These are phyloP conservation scores for Lepisosteus osseus DNA, from an alignment of 2,113 vertebrate species.

Conservation along the genomic window DNA sequence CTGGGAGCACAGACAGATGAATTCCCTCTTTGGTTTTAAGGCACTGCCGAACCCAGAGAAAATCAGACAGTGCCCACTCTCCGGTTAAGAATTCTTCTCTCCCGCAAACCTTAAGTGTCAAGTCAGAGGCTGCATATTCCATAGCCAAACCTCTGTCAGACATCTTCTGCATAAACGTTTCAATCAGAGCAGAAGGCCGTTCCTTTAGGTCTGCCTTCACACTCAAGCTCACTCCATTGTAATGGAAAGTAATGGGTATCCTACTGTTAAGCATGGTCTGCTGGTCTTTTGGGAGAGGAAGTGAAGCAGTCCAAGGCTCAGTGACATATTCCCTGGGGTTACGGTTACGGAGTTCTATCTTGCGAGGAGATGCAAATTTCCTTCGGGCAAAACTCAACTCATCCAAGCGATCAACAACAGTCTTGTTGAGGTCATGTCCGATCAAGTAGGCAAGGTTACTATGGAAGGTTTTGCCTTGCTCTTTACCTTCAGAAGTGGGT, in stretches of 20 bases:
- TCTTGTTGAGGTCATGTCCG: conserved; percentile 55
- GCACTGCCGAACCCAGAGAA: conserved; percentile 65
- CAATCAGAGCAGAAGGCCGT: conserved; percentile 44
- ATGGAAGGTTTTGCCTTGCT: conserved; percentile 40
- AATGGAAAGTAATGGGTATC: conserved; percentile 49
- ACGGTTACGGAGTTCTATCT: conserved; percentile 49
- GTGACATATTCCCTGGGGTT: conserved; percentile 49
- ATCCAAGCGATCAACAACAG: conserved; percentile 45
- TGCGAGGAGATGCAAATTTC: conserved; percentile 58
- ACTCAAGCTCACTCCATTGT: conserved; percentile 44
- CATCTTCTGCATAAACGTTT: conserved; percentile 39
- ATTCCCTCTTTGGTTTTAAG: conserved; percentile 54
- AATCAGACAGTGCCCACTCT: conserved; percentile 46
- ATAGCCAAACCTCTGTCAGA: conserved; percentile 21
- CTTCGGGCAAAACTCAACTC: conserved; percentile 65
- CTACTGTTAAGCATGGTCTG: conserved; percentile 36
- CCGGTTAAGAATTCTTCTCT: conserved; percentile 67
- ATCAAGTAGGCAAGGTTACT: conserved; percentile 51
- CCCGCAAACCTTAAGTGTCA: conserved; percentile 63
- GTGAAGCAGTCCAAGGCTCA: conserved; percentile 61
- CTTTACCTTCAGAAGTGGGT: conserved; percentile 32
- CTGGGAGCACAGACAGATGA: conserved; percentile 54
- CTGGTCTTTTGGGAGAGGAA: conserved; percentile 45
- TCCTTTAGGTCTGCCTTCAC: conserved; percentile 38
- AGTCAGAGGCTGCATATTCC: conserved; percentile 22